These are phyloP conservation scores for Holothuria leucospilota DNA, from an alignment of 53 echinoderm and acorn worm species.

Conservation along the genomic window DNA sequence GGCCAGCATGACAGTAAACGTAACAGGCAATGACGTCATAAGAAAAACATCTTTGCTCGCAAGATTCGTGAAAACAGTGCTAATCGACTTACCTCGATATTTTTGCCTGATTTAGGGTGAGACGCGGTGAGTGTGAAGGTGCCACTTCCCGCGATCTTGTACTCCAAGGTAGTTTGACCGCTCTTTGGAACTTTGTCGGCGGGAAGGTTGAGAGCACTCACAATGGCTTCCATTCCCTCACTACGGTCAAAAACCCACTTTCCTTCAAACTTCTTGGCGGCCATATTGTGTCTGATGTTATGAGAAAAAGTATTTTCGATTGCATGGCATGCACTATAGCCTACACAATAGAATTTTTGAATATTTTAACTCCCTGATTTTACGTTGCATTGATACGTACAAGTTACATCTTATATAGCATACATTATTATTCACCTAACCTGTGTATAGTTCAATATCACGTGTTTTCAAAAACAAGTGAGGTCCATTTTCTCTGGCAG, in stretches of 20 bases:
- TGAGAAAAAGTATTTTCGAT: not conserved
- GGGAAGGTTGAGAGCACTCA: constrained; percentile 43
- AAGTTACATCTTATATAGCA: no score
- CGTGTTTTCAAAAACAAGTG: no score
- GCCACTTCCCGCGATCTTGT: constrained; percentile 7
- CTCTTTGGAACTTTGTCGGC: constrained; percentile 48
- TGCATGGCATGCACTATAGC: no score
- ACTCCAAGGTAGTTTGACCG: constrained; percentile 22
- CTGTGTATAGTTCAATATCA: no score
- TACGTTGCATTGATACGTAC: no score
- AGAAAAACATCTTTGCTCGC: no score
- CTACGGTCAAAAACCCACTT: constrained; percentile 68
- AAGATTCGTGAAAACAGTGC: no score
- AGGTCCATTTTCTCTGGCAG: no score
- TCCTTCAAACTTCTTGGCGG: constrained; percentile 51
- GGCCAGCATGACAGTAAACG: no score
- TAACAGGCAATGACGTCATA: not conserved
- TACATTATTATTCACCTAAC: no score
- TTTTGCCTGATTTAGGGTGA: constrained; percentile 35
- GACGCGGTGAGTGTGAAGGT: constrained; percentile 17
- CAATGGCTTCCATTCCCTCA: constrained; percentile 61
- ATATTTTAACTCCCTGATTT: no score
- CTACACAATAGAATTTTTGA: no score
- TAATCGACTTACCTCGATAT: not conserved
- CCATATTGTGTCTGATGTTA: not conserved